phyloP scores from a whole-genome alignment of 2,113 vertebrate species.

The Oxyruncus cristatus region DNA sequence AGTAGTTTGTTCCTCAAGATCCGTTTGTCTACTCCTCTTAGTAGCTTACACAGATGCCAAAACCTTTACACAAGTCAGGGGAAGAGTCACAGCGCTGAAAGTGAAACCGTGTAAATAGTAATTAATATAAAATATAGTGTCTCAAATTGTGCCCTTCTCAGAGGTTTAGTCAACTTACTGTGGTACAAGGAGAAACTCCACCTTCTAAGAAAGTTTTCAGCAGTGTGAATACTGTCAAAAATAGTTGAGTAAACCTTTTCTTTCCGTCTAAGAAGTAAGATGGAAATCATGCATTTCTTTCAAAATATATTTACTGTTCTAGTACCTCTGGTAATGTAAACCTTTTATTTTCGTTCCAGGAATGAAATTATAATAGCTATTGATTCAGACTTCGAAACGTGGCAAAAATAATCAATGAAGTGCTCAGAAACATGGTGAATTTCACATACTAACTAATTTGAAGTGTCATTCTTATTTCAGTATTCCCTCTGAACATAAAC shows the following conservation, averaged over 20 bases:
- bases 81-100: background rate
- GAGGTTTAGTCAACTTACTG: background rate
- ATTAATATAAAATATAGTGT: background rate
- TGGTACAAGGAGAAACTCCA: background rate
- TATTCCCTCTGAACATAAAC: background rate
- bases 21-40: background rate
- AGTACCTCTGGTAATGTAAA: background rate
- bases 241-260: background rate
- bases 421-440: background rate
- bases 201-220: background rate
- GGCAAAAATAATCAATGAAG: background rate
- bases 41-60: background rate
- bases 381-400: background rate
- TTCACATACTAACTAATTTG: background rate
- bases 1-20: background rate
- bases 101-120: rapidly evolving
- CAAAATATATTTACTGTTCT: background rate
- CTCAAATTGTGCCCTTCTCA: background rate
- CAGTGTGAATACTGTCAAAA: background rate
- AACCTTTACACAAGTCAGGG: background rate
- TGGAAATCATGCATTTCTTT: background rate
- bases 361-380: background rate
- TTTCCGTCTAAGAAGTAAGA: background rate
- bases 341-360: background rate
- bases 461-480: background rate